Evolutionary conservation across 2,113 vertebrate species (phyloP), one percentile per base, ranked within the genome.

Genomic region (Lepus timidus): DNA sequence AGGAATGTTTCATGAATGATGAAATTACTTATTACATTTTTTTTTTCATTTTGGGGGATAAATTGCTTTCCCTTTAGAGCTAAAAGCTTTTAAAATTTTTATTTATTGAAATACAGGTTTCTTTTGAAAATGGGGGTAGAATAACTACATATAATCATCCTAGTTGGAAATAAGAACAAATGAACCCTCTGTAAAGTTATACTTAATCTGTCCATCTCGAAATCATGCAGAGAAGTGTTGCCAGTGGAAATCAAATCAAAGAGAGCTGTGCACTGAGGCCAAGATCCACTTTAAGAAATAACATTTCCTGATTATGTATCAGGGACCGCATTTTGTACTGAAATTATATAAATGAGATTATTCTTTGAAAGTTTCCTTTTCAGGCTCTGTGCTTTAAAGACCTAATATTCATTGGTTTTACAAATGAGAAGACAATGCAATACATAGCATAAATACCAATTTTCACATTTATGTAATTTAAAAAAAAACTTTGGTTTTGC

Each of bases 1-100:
- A 92, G 25, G 61, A 94, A 62, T 85, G 7, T 61, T 93, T 93
- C 75, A 96, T 89, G 87, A 96, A 88, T 93, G 67, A 96, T 95
- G 27, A 79, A 90, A 88, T 97, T 85, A 96, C 73, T 89, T 95
- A 93, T 90, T 78, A 7, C 3, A 1, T 65, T 61, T 94, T 94
- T 82, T 94, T 93, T 75, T 94, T 81, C 9, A 9, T 85, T 61
- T 81, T 92, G 49, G 33, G 92, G 49, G 22, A 62, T 78, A 94
- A 19, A 88, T 82, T 91, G 7, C 9, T 90, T 96, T 95, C 39
- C 12, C 73, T 84, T 49, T 39, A 80, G 78, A 96, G 49, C 8
- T 92, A 81, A 96, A 93, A 51, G 3, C 17, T 58, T 94, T 86
- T 61, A 67, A 52, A 65, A 19, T 49, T 84, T 78, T 71, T 91